Evolutionary conservation across 2,797 vertebrate genomes (phyloP).

Genomic region (Leptodactylus fallax): DNA sequence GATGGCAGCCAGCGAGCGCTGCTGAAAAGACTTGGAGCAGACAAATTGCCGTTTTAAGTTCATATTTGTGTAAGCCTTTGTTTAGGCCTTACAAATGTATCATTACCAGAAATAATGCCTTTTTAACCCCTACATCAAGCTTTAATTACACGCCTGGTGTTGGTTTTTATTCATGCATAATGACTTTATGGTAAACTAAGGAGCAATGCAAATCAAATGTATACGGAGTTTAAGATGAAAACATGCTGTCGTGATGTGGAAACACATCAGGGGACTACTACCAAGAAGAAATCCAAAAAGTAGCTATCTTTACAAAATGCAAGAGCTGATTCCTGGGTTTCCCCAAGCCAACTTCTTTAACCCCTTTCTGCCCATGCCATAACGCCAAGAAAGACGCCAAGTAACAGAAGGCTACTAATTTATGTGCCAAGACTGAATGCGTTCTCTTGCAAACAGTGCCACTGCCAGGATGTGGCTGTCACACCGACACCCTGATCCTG

Average conservation of each 20-base stretch:
- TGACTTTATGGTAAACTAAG: conserved; percentile 36
- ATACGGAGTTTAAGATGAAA: conserved; percentile 23
- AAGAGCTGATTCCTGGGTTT: no score
- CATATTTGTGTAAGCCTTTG: conserved; percentile 62
- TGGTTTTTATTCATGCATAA: conserved; percentile 17
- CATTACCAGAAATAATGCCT: conserved; percentile 50
- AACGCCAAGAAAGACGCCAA: no score
- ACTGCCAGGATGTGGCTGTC: no score
- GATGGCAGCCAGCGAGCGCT: conserved; percentile 43
- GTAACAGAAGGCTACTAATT: no score
- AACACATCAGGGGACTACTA: conserved; percentile 1
- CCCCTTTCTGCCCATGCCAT: no score
- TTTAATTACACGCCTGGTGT: conserved; percentile 36
- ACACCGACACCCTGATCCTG: no score
- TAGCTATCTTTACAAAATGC: not conserved
- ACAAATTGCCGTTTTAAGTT: conserved; percentile 61
- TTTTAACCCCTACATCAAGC: conserved; percentile 51
- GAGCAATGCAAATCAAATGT: conserved; percentile 54
- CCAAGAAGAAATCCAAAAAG: not conserved
- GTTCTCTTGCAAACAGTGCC: no score
- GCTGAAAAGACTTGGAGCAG: conserved; percentile 50
- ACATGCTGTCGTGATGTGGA: no score
- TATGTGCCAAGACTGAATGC: no score
- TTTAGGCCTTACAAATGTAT: conserved; percentile 58
- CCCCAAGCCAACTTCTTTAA: no score